Percentiles rank a stretch among this genome's conserved stretches.
phyloP scores from a whole-genome alignment of 2,113 vertebrate genomes.

The Scalopus aquaticus region DNA sequence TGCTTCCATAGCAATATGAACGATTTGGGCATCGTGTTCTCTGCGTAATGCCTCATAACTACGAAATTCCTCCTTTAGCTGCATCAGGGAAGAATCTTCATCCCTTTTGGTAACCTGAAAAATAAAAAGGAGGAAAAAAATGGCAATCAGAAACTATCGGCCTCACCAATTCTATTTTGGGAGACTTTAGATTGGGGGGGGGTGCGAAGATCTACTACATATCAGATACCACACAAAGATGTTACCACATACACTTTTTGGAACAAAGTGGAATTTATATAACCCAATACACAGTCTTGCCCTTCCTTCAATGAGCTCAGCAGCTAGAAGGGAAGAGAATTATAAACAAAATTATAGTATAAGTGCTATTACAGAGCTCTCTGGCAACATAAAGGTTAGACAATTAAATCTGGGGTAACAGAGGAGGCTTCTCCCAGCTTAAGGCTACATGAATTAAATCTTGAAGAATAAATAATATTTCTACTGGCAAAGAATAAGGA shows the following conservation, averaged over 20 bases:
- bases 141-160: neutral
- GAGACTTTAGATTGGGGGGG: too few relatives aligned
- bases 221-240: neutral
- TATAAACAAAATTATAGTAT: conserved; percentile 8
- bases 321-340: conserved; percentile 1
- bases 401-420: neutral
- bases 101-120: conserved; percentile 97
- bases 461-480: neutral
- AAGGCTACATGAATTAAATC: neutral
- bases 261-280: conserved; percentile 41
- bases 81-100: conserved; percentile 98
- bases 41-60: conserved; percentile 95
- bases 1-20: conserved; percentile 98
- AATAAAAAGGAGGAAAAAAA: neutral
- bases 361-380: neutral
- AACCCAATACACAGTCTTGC: neutral
- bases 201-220: neutral
- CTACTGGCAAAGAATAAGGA: neutral
- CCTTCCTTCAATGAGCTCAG: neutral
- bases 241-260: neutral
- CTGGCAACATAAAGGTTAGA: neutral
- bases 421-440: neutral
- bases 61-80: conserved; percentile 97
- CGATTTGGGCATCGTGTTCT: conserved; percentile 97
- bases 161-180: neutral